Evolutionary conservation across 2,113 vertebrate species (phyloP).

Genomic region (Thalassoma bifasciatum): DNA sequence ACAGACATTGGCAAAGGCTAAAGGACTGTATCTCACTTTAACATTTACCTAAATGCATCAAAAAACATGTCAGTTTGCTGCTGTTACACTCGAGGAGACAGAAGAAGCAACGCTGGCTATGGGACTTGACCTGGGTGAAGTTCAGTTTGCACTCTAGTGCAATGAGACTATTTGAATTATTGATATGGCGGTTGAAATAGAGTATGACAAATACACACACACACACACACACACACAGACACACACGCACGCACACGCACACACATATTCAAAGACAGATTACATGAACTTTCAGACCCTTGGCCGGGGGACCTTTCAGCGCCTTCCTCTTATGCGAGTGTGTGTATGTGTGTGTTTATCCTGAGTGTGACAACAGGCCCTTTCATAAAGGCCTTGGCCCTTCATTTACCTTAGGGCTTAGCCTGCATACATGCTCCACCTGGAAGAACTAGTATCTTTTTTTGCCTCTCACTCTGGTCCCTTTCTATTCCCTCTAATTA

Average conservation of each 20-base stretch:
- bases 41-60: not conserved
- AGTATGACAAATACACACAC: constrained; percentile 31
- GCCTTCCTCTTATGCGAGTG: constrained; percentile 54
- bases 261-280: constrained; percentile 52
- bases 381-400: constrained; percentile 79
- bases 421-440: constrained; percentile 57
- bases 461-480: not conserved
- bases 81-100: constrained; percentile 7
- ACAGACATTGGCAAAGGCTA: not conserved
- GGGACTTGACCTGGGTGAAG: constrained; percentile 7
- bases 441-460: constrained; percentile 59
- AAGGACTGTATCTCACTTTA: not conserved
- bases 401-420: constrained; percentile 68
- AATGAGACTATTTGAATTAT: constrained; percentile 57
- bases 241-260: constrained; percentile 26
- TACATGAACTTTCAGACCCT: constrained; percentile 69
- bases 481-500: constrained; percentile 19
- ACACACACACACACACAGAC: not conserved
- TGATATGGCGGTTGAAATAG: constrained; percentile 43
- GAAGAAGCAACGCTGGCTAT: constrained; percentile 13
- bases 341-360: constrained; percentile 42
- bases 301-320: constrained; percentile 63
- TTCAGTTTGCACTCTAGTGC: constrained; percentile 21
- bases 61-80: not conserved
- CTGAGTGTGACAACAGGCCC: constrained; percentile 71